phyloP scores from a whole-genome alignment of 2,888 invertebrate species.

The Andrena haemorrhoa region DNA sequence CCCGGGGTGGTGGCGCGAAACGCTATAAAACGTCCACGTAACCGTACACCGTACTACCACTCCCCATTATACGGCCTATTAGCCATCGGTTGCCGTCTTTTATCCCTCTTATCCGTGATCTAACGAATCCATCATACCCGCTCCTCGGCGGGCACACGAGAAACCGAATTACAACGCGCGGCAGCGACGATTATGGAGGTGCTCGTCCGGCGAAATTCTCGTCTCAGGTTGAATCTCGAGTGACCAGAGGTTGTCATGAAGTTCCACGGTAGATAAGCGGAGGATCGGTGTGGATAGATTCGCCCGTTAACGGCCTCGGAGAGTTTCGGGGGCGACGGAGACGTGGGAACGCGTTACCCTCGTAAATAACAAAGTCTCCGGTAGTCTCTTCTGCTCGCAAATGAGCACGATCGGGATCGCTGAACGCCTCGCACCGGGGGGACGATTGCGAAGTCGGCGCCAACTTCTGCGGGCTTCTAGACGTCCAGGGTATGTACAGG shows the following conservation, averaged over 20 bases:
- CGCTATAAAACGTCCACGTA: slow-evolving; percentile 33
- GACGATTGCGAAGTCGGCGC: slow-evolving; percentile 47
- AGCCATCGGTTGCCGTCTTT: slow-evolving; percentile 36
- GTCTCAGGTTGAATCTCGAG: no score
- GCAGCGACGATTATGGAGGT: no score
- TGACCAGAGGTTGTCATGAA: no score
- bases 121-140: slow-evolving; percentile 24
- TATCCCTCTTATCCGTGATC: slow-evolving; percentile 15
- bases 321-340: slow-evolving; percentile 14
- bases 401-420: slow-evolving; percentile 46
- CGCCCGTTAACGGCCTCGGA: not conserved
- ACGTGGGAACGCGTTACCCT: slow-evolving; percentile 8
- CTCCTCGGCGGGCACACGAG: not conserved
- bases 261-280: not conserved
- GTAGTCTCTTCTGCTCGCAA: slow-evolving; percentile 21
- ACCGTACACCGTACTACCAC: slow-evolving; percentile 33
- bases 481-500: slow-evolving; percentile 5
- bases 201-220: no score
- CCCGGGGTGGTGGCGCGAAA: slow-evolving; percentile 15
- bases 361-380: slow-evolving; percentile 23
- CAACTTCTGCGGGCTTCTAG: slow-evolving; percentile 41
- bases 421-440: slow-evolving; percentile 38
- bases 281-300: not conserved
- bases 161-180: not conserved
- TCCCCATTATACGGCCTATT: slow-evolving; percentile 43